Base-by-base conservation (phyloP, 1,140 invertebrate species). In the Drosophila novamexicana region DNA sequence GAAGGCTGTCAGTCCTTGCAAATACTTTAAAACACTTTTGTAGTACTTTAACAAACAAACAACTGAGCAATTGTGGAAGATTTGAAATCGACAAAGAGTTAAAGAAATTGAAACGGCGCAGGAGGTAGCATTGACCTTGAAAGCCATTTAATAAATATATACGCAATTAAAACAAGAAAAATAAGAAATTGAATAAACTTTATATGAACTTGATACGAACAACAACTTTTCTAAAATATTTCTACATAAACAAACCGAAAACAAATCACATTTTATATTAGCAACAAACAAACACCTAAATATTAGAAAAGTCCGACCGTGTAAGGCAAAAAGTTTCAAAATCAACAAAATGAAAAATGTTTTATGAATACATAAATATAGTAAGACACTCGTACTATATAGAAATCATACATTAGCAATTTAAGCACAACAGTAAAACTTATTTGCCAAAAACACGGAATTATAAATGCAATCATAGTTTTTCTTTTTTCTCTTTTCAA, bases 21-120 rank as follows among this genome's bases (percentile, higher is more conserved):
- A 63, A 75, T 75, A 75, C 72, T 75, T 69, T 74, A 75, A 74
- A 56, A 82, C 57, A 57, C 16, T 86, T 86, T 85, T 86, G 71
- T 86, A 88, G 77, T 84, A 84, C 81, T 84, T 85, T 84, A 81
- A 85, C 59, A 62, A 73, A 68, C 39, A 61, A 72, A 37, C 67
- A 77, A 70, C 44, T 57, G 83, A 79, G 75, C 82, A 85, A 88
- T 79, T 68, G 64, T 68, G 58, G 39, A 72, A 58, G 66, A 74
- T 82, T 80, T 76, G 71, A 36, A 62, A 39, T 75, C 65, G 58
- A 63, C 45, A 47, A 16, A 44, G 52, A 56, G 79, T 54, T 36
- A 42, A 44, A 8, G n/a, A 56, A 49, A 67, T 57, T 44, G 63
- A 57, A 67, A 49, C 4, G 22, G 22, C 2, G 22, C 22, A 22